Base-by-base conservation (phyloP, 1,140 invertebrate species). In the Drosophila eugracilis region DNA sequence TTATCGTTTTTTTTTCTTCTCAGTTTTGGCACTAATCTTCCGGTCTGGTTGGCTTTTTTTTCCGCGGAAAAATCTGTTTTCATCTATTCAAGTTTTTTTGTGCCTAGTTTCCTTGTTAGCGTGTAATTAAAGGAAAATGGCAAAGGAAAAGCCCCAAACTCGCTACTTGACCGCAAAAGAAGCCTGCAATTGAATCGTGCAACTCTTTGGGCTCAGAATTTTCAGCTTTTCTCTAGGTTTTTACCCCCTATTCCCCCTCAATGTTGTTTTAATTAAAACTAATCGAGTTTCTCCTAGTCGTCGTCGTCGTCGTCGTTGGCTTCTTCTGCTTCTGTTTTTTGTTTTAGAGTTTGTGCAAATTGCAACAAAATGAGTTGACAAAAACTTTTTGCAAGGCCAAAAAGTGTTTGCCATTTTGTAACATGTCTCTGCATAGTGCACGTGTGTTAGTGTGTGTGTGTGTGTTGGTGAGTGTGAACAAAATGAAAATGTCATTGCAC, bases 401-500 rank as follows among this genome's bases (percentile, higher is more conserved):
- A 70, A 70, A 62, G 63, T 63, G 55, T 57, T 76, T 60, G 76
- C 55, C 71, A 79, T 79, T 79, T 80, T 80, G 77, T 80, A 80
- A 80, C 63, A 80, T 80, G 77, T 80, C 58, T 60, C 45, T 62
- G 53, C 60, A n/a, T 7, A 7, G 21, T 45, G 12, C n/a, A 19
- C n/a, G 12, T 42, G 21, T 44, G 5, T 26, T 21, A 14, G 42
- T 10, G 7, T 28, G 22, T 2, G 19, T 19, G 24, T 28, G 12
- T 41, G 21, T 66, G n/a, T 59, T 37, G 37, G 69, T 59, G 77
- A 44, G 60, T 70, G 70, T 60, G 77, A 76, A 80, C 77, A 80
- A 80, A 80, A 80, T 80, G 77, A 80, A 80, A 80, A 80, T 80
- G 77, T 80, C 77, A 80, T 75, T 80, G 77, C 77, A 80, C 73